These are phyloP conservation scores for Anguilla pacifica DNA, from an alignment of 2,797 vertebrate species.

Conservation along the genomic window DNA sequence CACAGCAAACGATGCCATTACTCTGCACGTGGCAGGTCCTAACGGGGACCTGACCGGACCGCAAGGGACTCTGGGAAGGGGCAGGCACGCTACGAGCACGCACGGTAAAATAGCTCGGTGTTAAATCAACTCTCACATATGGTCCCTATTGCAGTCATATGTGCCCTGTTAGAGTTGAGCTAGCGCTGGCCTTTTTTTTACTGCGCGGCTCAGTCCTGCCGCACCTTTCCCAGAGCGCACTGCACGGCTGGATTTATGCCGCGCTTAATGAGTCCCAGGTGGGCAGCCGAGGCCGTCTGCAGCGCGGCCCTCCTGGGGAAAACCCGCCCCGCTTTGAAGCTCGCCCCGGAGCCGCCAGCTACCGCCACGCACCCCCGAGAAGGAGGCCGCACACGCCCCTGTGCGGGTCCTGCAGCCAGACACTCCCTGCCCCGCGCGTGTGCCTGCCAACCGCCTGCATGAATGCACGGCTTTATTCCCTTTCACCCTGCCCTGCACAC, in stretches of 20 bases:
- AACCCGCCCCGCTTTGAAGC: conserved; percentile 65
- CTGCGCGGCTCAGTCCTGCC: neutral
- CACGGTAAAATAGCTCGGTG: too few species aligned
- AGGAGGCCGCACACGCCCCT: conserved; percentile 54
- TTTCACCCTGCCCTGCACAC: conserved; percentile 59
- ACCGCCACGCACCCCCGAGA: neutral
- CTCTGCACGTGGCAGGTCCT: neutral
- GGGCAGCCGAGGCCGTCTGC: conserved; percentile 63
- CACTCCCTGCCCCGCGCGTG: neutral
- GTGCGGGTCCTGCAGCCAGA: neutral
- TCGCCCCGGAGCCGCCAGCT: conserved; percentile 59
- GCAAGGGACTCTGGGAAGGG: neutral
- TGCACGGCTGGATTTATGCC: neutral
- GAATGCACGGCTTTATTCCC: neutral
- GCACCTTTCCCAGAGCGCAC: neutral
- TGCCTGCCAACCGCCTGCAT: neutral
- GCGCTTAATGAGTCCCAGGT: conserved; percentile 60
- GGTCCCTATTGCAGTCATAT: too few species aligned
- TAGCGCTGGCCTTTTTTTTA: too few species aligned
- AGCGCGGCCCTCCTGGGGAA: conserved; percentile 62
- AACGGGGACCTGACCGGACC: neutral
- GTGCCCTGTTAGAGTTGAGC: too few species aligned
- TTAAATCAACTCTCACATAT: too few species aligned
- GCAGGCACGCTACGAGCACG: neutral
- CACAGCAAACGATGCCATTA: neutral